Evolutionary conservation across 2,797 vertebrate species (phyloP).

Genomic region (Centroberyx gerrardi): DNA sequence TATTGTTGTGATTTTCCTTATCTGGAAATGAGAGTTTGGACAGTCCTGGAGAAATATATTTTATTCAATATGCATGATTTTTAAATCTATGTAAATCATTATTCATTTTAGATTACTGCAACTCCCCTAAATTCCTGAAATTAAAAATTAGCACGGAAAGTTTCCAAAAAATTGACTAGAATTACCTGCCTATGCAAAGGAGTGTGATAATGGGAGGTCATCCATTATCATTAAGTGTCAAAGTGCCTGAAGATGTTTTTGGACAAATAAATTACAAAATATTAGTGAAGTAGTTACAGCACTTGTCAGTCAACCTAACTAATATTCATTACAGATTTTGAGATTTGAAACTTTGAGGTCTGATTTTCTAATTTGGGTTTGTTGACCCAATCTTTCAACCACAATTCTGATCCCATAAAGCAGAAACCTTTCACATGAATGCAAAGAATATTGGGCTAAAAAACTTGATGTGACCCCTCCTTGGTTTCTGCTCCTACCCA

Average conservation of each 20-base stretch:
- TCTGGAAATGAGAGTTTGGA: no score
- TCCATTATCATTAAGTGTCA: no score
- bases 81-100: no score
- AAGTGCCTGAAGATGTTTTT: no score
- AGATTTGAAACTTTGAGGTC: background rate
- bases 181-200: background rate
- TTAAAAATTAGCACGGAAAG: background rate
- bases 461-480: background rate
- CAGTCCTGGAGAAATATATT: no score
- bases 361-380: no score
- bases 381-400: no score
- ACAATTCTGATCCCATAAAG: background rate
- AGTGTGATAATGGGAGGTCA: no score
- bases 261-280: no score
- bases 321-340: background rate
- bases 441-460: background rate
- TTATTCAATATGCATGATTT: no score
- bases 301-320: background rate
- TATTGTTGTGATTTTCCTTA: no score
- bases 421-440: background rate
- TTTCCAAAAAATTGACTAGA: background rate
- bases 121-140: background rate
- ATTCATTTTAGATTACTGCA: no score
- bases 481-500: conserved; percentile 6
- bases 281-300: background rate